Percentiles rank a stretch among this genome's conserved stretches.
These are phyloP conservation scores for Pituophis catenifer DNA, from an alignment of 2,113 vertebrate species.

Conservation along the genomic window DNA sequence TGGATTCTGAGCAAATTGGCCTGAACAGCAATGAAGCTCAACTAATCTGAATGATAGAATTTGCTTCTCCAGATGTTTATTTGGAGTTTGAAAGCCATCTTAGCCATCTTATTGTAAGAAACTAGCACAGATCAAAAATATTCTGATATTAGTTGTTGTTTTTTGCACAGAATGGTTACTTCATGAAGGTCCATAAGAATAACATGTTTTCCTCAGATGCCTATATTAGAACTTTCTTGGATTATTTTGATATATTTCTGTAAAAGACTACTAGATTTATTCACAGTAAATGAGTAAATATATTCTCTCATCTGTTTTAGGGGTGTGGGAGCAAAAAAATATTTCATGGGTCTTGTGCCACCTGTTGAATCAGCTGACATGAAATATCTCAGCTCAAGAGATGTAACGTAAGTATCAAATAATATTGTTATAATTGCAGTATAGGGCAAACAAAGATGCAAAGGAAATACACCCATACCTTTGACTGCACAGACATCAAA, in stretches of 20 bases:
- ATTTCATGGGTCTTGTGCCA: slow-evolving; percentile 70
- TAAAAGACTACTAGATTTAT: background rate
- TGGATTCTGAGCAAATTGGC: background rate
- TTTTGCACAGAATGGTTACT: background rate
- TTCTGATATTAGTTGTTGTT: background rate
- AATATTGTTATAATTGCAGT: background rate
- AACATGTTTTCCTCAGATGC: background rate
- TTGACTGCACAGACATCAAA: background rate
- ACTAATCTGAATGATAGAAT: background rate
- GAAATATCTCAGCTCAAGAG: slow-evolving; percentile 64
- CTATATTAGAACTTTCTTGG: background rate
- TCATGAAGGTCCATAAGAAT: background rate
- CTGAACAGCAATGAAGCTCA: background rate
- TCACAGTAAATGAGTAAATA: background rate
- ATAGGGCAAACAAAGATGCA: background rate
- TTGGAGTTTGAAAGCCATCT: background rate
- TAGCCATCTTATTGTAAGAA: background rate
- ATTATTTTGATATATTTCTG: background rate
- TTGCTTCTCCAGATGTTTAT: background rate
- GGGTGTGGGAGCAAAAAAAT: slow-evolving; percentile 68
- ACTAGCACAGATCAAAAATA: background rate
- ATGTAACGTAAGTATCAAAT: slow-evolving; percentile 62
- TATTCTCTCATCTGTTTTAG: slow-evolving; percentile 56
- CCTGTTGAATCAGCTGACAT: slow-evolving; percentile 65
- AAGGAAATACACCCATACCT: no score